Percentiles rank a stretch among this genome's conserved stretches.
Conservation (phyloP, 2,797 vertebrate genomes). For the Dryobates pubescens region DNA sequence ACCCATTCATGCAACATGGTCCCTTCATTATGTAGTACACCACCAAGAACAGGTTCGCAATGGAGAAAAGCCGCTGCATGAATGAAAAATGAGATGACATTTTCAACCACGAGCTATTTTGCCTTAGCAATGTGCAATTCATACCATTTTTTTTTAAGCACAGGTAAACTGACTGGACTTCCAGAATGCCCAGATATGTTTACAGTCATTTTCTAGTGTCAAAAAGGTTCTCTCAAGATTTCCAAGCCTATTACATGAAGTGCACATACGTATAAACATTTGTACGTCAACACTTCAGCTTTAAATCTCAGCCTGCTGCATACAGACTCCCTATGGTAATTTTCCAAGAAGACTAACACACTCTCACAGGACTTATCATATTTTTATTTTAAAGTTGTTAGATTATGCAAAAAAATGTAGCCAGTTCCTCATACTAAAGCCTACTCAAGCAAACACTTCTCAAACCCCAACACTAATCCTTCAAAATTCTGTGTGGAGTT, state of each 20-base stretch:
- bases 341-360: constrained; percentile 9
- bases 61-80: background rate
- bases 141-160: background rate
- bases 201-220: background rate
- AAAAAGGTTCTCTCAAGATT: background rate
- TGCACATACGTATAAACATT: background rate
- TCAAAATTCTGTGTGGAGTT: constrained; percentile 27
- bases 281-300: background rate
- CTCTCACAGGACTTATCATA: background rate
- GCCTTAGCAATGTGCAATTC: background rate
- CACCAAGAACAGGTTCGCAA: background rate
- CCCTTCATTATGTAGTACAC: background rate
- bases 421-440: constrained; percentile 2
- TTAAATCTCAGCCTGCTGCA: background rate
- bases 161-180: background rate
- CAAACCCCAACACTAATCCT: constrained; percentile 41
- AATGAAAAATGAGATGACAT: background rate
- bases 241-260: background rate
- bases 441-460: constrained; percentile 9
- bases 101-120: background rate
- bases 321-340: background rate
- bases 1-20: background rate
- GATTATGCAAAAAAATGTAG: background rate
- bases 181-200: background rate
- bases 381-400: constrained; percentile 6